phyloP scores from a whole-genome alignment of 2,113 vertebrate species.

The Sula dactylatra region DNA sequence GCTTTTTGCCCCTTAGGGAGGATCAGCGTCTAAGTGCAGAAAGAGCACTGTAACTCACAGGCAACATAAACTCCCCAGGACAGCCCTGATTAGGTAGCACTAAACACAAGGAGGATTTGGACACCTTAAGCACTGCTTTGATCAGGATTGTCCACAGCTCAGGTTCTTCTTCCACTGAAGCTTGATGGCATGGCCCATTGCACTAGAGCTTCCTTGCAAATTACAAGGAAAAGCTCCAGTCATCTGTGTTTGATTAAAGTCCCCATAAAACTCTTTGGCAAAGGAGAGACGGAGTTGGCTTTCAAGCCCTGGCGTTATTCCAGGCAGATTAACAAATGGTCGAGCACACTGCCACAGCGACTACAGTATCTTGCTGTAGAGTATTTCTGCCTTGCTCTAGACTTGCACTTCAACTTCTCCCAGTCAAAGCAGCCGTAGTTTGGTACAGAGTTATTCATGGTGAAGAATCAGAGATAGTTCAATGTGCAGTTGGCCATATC shows the following conservation, averaged over 20 bases:
- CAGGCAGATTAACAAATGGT: background rate
- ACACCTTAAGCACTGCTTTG: background rate
- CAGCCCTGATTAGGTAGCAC: background rate
- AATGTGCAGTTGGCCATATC: background rate
- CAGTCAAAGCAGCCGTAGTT: background rate
- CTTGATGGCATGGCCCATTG: fast-evolving
- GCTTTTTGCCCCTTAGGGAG: background rate
- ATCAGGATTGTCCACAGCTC: background rate
- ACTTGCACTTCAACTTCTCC: background rate
- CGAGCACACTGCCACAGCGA: fast-evolving
- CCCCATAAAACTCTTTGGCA: background rate
- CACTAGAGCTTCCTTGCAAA: background rate
- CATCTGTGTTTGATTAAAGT: background rate
- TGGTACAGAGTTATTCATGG: background rate
- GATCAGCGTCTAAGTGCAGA: background rate
- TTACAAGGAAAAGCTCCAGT: background rate
- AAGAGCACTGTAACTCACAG: background rate
- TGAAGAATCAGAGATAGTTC: background rate
- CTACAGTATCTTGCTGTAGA: background rate
- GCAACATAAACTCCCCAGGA: background rate
- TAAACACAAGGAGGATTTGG: background rate
- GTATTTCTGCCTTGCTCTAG: background rate
- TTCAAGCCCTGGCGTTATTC: background rate
- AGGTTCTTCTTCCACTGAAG: background rate
- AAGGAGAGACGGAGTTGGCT: background rate